Evolutionary conservation across 2,113 vertebrate genomes (phyloP).

Genomic region (Megalops atlanticus): DNA sequence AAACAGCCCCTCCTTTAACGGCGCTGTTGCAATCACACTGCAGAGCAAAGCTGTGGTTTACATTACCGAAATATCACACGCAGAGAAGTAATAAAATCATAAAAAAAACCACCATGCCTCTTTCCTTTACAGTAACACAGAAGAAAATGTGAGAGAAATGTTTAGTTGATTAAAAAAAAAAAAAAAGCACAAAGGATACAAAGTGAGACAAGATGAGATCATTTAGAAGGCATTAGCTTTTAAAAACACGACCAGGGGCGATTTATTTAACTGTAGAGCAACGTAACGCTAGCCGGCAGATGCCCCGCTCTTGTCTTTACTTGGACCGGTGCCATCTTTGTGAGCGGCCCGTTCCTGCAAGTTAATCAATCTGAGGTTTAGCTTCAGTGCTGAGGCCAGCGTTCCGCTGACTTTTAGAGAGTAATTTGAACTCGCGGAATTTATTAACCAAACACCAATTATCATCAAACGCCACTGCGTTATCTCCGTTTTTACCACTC

Average conservation of each 20-base stretch:
- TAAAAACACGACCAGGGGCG: slow-evolving; percentile 87
- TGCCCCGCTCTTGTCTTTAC: slow-evolving; percentile 82
- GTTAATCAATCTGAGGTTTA: slow-evolving; percentile 99
- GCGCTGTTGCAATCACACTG: slow-evolving; percentile 85
- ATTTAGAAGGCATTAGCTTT: slow-evolving; percentile 89
- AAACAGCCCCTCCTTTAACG: slow-evolving; percentile 77
- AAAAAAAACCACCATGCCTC: slow-evolving; percentile 49
- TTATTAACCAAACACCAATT: slow-evolving; percentile 99
- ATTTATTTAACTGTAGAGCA: slow-evolving; percentile 90
- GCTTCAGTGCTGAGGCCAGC: slow-evolving; percentile 97
- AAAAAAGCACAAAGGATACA: slow-evolving; percentile 48
- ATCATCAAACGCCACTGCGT: slow-evolving; percentile 96
- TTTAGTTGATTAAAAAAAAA: slow-evolving; percentile 68
- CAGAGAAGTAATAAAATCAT: slow-evolving; percentile 64
- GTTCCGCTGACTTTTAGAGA: slow-evolving; percentile 95
- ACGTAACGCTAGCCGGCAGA: slow-evolving; percentile 91
- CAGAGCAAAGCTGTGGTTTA: slow-evolving; percentile 91
- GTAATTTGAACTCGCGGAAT: slow-evolving; percentile 98
- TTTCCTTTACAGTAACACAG: slow-evolving; percentile 82
- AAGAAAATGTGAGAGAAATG: slow-evolving; percentile 68
- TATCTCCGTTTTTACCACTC: slow-evolving; percentile 92
- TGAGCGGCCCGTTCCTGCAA: slow-evolving; percentile 98
- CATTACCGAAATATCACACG: slow-evolving; percentile 79
- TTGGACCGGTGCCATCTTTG: slow-evolving; percentile 98
- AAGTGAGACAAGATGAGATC: slow-evolving; percentile 89